A percentile compares a stretch with the other conserved stretches of the same genome.
phyloP scores from a whole-genome alignment of 2,888 invertebrate genomes.

The Xanthostigma xanthostigma region DNA sequence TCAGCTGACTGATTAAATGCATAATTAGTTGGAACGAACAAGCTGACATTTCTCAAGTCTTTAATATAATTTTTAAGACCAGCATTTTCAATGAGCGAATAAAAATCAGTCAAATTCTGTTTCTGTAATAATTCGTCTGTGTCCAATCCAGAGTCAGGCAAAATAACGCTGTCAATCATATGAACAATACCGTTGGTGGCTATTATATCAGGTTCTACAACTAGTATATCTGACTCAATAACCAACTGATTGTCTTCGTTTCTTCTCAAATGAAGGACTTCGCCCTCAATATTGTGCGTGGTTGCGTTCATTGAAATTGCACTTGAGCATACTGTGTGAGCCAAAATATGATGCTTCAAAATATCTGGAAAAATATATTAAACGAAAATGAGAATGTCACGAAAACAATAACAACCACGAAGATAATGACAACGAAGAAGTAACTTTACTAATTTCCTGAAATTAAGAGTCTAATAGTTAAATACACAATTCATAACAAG shows the following conservation, averaged over 20 bases:
- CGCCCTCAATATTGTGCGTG: constrained; percentile 34
- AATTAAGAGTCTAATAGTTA: too few relatives aligned
- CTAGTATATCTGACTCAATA: constrained; percentile 40
- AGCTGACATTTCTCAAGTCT: constrained; percentile 40
- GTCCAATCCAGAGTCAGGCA: constrained; percentile 39
- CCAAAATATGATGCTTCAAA: constrained; percentile 48
- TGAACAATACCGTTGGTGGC: constrained; percentile 61
- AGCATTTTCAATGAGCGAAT: constrained; percentile 35
- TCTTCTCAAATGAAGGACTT: constrained; percentile 31
- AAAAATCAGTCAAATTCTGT: constrained; percentile 44
- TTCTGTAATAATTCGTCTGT: constrained; percentile 34
- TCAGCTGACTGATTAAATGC: constrained; percentile 37
- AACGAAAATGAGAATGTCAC: neutral
- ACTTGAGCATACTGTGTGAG: constrained; percentile 48
- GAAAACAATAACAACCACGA: constrained; percentile 2
- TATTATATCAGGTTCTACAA: constrained; percentile 43
- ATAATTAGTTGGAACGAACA: constrained; percentile 48
- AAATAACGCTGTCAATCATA: constrained; percentile 46
- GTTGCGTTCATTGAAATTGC: constrained; percentile 39
- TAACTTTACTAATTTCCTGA: too few relatives aligned
- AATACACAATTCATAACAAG: neutral
- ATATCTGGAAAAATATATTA: constrained; percentile 32
- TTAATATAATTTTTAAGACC: constrained; percentile 38
- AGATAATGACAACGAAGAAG: too few relatives aligned
- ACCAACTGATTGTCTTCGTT: constrained; percentile 35